Percentiles rank a stretch among this genome's conserved stretches.
phyloP scores from a whole-genome alignment of 92 coral and sea anemone genomes.

The Phymanthus crucifer region DNA sequence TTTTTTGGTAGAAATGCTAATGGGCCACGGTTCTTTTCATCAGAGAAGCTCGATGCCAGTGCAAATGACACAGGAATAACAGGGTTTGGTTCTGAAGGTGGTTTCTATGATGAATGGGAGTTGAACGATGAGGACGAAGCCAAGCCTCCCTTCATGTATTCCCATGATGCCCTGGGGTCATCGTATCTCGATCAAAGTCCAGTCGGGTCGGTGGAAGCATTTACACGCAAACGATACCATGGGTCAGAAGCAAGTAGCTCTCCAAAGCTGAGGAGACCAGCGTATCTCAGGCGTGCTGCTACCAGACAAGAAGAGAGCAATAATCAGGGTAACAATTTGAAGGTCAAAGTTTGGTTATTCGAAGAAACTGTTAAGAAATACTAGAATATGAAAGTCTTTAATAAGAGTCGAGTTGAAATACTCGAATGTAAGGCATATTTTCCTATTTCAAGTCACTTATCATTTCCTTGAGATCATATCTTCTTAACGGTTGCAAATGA shows the following conservation, averaged over 20 bases:
- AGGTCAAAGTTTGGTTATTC: no score
- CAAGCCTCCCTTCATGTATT: conserved; percentile 86
- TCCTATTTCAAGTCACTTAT: no score
- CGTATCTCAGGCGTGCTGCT: conserved; percentile 27
- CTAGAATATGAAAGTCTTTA: no score
- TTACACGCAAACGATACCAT: conserved; percentile 81
- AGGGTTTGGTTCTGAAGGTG: conserved; percentile 75
- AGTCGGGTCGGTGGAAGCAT: conserved; percentile 84
- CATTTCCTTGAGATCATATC: no score
- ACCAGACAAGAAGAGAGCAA: neutral
- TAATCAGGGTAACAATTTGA: conserved; percentile 2
- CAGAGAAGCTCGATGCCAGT: conserved; percentile 94
- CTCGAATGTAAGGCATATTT: no score
- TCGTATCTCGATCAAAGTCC: conserved; percentile 76
- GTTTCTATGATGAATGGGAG: conserved; percentile 84
- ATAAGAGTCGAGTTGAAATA: no score
- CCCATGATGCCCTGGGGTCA: conserved; percentile 78
- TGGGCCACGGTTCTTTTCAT: conserved; percentile 83
- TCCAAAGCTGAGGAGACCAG: conserved; percentile 55
- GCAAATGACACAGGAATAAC: conserved; percentile 79
- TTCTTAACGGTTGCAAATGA: no score
- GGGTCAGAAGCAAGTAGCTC: conserved; percentile 84
- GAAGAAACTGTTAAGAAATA: no score
- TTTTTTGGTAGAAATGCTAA: conserved; percentile 91
- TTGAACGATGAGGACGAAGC: conserved; percentile 65